Evolutionary conservation across 2,888 invertebrate species (phyloP).

Genomic region (Eupithecia insigniata): DNA sequence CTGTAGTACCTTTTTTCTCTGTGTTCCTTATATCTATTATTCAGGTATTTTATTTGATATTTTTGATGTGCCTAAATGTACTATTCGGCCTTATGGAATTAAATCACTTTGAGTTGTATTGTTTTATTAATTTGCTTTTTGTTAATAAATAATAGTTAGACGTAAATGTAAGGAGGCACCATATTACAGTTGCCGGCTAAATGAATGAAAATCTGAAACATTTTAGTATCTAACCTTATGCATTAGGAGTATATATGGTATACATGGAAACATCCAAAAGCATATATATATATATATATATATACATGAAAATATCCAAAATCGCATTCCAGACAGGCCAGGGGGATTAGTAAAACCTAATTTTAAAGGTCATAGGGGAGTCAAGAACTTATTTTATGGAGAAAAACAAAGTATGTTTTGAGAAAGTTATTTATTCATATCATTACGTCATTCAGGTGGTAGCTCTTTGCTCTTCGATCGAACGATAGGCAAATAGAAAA

Average conservation of each 20-base stretch:
- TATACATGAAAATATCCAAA: not conserved
- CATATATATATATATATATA: too few relatives aligned
- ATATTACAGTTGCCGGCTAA: not conserved
- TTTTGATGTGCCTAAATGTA: not conserved
- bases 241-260: not conserved
- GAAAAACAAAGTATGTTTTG: not conserved
- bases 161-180: not conserved
- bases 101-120: not conserved
- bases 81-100: not conserved
- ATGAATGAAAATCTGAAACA: not conserved
- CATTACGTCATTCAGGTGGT: constrained; percentile 3
- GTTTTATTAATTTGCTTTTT: not conserved
- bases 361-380: not conserved
- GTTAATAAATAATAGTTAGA: not conserved
- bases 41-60: not conserved
- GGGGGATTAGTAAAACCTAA: not conserved
- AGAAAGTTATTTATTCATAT: not conserved
- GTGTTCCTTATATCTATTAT: not conserved
- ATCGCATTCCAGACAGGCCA: not conserved
- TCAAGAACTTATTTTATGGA: not conserved
- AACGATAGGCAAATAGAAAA: not conserved
- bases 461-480: not conserved
- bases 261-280: not conserved
- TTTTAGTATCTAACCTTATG: not conserved
- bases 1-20: not conserved